Evolutionary conservation across 2,113 vertebrate genomes (phyloP), one percentile per base, ranked within the genome.

Genomic region (Chunga burmeisteri): DNA sequence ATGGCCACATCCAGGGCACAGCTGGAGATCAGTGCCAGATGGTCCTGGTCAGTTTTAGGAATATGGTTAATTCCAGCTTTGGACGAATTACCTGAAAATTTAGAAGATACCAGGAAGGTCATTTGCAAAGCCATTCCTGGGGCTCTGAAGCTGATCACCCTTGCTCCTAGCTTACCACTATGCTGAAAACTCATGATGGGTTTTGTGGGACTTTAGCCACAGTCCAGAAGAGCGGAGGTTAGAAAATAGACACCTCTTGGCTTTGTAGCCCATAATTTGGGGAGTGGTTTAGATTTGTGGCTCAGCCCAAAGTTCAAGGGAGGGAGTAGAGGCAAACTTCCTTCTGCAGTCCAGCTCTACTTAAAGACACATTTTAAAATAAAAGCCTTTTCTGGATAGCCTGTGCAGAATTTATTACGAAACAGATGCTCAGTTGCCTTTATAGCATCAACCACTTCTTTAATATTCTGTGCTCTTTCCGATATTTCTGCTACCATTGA

Each of bases 241-340:
- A 83, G 71, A 91, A 95, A 97, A 96, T 65, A 95, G 84, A 80
- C 55, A 83, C 58, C 34, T 93, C 75, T 91, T 95, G 89, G 85
- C 92, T 95, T 90, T 95, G 49, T 53, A 96, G 62, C 80, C 82
- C 56, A 12, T 91, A 91, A 94, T 92, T 30, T 93, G 71, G 15
- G 59, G 58, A 66, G 58, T 53, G 30, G 46, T 94, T 94, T 81
- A 59, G 32, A 71, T 65, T n/a, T 90, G 84, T 73, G 75, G 40
- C 77, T 96, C 56, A 93, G 29, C 29, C 46, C 70, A 75, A 81
- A 93, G 79, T 94, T 94, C 73, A 96, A 90, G 86, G 46, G 38
- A 83, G 16, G 14, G 36, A 68, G 14, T 14, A 84, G 52, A 59
- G 68, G 73, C 72, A 61, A 72, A 84, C 42, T 71, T 91, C 49